phyloP scores from a whole-genome alignment of 2,113 vertebrate genomes.

The Myodes glareolus region DNA sequence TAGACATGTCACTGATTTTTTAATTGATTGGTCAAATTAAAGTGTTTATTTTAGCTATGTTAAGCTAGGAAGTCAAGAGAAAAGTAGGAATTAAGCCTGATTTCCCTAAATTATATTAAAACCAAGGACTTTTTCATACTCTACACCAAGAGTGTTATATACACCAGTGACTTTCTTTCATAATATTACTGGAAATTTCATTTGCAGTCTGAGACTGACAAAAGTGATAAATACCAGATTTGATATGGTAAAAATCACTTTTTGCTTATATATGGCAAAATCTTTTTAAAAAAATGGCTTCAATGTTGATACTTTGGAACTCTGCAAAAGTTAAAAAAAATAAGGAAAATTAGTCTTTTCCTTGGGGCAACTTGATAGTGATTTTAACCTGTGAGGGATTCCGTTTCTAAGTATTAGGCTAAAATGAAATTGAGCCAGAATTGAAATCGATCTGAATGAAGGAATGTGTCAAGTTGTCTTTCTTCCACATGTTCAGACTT shows the following conservation, averaged over 20 bases:
- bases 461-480: background rate
- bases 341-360: constrained; percentile 28
- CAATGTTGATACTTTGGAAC: constrained; percentile 46
- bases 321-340: background rate
- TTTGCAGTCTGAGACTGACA: constrained; percentile 18
- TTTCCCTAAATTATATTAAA: constrained; percentile 45
- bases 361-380: background rate
- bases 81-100: constrained; percentile 55
- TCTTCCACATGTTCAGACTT: background rate
- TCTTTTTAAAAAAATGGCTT: background rate
- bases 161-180: constrained; percentile 28
- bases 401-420: background rate
- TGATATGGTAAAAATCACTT: constrained; percentile 59
- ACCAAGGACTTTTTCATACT: background rate
- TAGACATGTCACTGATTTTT: constrained; percentile 15
- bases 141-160: constrained; percentile 8
- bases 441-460: background rate
- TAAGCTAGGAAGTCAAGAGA: constrained; percentile 36
- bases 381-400: constrained; percentile 30
- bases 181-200: constrained; percentile 35
- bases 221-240: constrained; percentile 64
- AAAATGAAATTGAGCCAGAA: constrained; percentile 3
- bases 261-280: constrained; percentile 55
- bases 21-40: constrained; percentile 56
- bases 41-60: constrained; percentile 55